phyloP scores from a whole-genome alignment of 2,888 invertebrate genomes.

The Heliconius sara region DNA sequence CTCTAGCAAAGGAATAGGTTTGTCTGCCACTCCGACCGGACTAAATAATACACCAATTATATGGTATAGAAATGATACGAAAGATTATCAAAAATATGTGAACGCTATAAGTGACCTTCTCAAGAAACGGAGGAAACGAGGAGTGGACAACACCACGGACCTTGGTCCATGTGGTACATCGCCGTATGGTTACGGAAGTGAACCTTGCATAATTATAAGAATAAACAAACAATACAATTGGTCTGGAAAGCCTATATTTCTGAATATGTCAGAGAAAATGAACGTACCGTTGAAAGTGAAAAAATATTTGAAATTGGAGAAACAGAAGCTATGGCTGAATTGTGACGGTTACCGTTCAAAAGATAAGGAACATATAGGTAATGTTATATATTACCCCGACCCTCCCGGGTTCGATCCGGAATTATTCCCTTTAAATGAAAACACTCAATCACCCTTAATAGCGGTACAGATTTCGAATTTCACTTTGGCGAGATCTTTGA shows the following conservation, averaged over 20 bases:
- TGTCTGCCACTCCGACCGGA: slow-evolving; percentile 68
- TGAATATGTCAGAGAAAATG: slow-evolving; percentile 53
- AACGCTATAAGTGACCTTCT: slow-evolving; percentile 63
- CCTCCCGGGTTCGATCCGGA: slow-evolving; percentile 72
- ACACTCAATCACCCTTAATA: slow-evolving; percentile 60
- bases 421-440: slow-evolving; percentile 60
- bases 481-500: slow-evolving; percentile 67
- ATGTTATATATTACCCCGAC: slow-evolving; percentile 68
- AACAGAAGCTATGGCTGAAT: slow-evolving; percentile 66
- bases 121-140: slow-evolving; percentile 55
- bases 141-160: slow-evolving; percentile 43
- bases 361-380: slow-evolving; percentile 72
- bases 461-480: slow-evolving; percentile 71
- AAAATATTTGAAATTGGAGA: slow-evolving; percentile 59
- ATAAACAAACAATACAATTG: slow-evolving; percentile 70
- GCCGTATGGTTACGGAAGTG: slow-evolving; percentile 72
- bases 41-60: slow-evolving; percentile 63
- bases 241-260: slow-evolving; percentile 63
- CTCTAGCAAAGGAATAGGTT: slow-evolving; percentile 63
- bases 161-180: slow-evolving; percentile 69
- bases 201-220: slow-evolving; percentile 70
- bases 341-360: slow-evolving; percentile 68
- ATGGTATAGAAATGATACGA: slow-evolving; percentile 62
- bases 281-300: slow-evolving; percentile 61
- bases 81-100: slow-evolving; percentile 66